A percentile compares a stretch with the other conserved stretches of the same genome.
Conservation (phyloP, 2,888 invertebrate genomes). For the Phyllotreta striolata region DNA sequence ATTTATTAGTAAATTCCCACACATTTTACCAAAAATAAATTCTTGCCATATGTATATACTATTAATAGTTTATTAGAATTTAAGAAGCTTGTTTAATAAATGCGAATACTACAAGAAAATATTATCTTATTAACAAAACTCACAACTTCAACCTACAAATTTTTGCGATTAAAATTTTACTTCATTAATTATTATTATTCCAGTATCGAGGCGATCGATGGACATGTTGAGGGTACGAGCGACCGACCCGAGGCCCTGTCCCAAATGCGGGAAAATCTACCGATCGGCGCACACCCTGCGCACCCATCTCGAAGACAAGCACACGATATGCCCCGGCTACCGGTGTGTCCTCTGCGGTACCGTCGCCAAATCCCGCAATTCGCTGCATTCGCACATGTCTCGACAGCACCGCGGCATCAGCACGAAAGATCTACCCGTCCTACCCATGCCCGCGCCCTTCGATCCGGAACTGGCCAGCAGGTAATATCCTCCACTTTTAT, state of each 20-base stretch:
- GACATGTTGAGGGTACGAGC: constrained; percentile 88
- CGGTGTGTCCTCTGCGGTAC: constrained; percentile 92
- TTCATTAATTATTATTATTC: constrained; percentile 44
- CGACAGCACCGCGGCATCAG: constrained; percentile 92
- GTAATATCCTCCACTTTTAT: constrained; percentile 56
- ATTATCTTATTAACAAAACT: too few relatives aligned
- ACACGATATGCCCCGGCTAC: constrained; percentile 91
- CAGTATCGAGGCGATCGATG: constrained; percentile 80
- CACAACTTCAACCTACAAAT: too few relatives aligned
- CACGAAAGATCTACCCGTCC: constrained; percentile 89
- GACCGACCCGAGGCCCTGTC: constrained; percentile 91
- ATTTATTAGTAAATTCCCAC: too few relatives aligned
- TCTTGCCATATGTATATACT: too few relatives aligned
- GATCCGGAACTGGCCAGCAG: constrained; percentile 88
- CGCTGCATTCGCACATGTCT: constrained; percentile 93
- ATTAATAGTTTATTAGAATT: too few relatives aligned
- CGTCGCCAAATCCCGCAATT: constrained; percentile 91
- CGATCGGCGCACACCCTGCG: constrained; percentile 89
- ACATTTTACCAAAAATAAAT: too few relatives aligned
- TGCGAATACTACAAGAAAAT: too few relatives aligned
- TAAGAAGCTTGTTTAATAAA: too few relatives aligned
- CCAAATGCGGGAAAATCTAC: constrained; percentile 93
- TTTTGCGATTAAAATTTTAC: constrained; percentile 1
- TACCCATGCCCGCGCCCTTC: constrained; percentile 92
- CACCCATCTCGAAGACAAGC: constrained; percentile 92